phyloP scores from a whole-genome alignment of 1,140 invertebrate genomes.

The Hyphantria cunea region DNA sequence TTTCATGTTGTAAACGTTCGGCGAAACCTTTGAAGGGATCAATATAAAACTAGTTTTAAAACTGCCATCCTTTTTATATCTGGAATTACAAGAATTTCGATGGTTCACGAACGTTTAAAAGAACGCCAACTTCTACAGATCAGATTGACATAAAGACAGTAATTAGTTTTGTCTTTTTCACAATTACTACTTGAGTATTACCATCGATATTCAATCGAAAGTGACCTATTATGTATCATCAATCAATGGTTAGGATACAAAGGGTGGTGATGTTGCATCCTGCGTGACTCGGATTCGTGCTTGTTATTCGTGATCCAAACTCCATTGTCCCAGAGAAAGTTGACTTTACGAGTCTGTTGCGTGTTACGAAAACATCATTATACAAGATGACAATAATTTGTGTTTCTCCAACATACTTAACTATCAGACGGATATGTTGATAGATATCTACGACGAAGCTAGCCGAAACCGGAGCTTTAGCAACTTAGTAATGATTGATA shows the following conservation, averaged over 20 bases:
- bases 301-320: slow-evolving; percentile 35
- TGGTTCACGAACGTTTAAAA: too few species aligned
- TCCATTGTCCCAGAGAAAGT: slow-evolving; percentile 74
- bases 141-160: background rate
- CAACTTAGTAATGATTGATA: background rate
- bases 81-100: too few species aligned
- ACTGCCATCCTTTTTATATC: background rate
- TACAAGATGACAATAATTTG: slow-evolving; percentile 33
- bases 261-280: slow-evolving; percentile 30
- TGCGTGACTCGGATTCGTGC: slow-evolving; percentile 60
- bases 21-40: slow-evolving; percentile 4
- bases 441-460: background rate
- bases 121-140: too few species aligned
- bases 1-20: slow-evolving; percentile 13
- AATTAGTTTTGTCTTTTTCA: slow-evolving; percentile 11
- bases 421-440: slow-evolving; percentile 6
- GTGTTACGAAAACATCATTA: slow-evolving; percentile 63
- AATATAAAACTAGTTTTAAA: slow-evolving; percentile 3
- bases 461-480: background rate
- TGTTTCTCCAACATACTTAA: slow-evolving; percentile 16
- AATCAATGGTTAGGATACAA: slow-evolving; percentile 45
- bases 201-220: slow-evolving; percentile 1
- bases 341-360: slow-evolving; percentile 54
- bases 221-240: slow-evolving; percentile 47
- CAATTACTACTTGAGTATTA: background rate